Evolutionary conservation across 2,113 vertebrate genomes (phyloP).

Genomic region (Psilopogon haemacephalus): DNA sequence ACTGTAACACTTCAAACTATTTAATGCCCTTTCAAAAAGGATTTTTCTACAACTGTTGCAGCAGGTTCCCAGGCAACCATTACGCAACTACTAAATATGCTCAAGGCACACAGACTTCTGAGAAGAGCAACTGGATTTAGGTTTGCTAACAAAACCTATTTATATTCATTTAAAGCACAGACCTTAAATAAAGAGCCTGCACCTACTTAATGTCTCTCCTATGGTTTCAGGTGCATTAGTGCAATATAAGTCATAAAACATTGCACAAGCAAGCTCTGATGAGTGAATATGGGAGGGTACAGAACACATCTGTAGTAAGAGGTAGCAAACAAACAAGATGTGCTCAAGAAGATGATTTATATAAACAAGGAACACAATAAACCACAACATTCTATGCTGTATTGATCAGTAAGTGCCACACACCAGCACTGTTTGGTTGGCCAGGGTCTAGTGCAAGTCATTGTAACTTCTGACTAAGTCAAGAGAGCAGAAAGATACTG

Average conservation of each 20-base stretch:
- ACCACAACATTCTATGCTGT: neutral
- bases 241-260: neutral
- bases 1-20: constrained; percentile 31
- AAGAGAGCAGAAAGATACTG: neutral
- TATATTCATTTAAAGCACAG: neutral
- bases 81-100: constrained; percentile 18
- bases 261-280: neutral
- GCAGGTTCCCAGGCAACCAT: constrained; percentile 37
- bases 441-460: neutral
- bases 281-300: neutral
- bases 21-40: constrained; percentile 52
- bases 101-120: constrained; percentile 19
- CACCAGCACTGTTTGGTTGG: neutral
- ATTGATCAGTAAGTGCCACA: neutral
- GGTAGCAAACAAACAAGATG: neutral
- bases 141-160: constrained; percentile 7
- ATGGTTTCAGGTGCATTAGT: neutral
- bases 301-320: neutral
- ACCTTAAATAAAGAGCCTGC: neutral
- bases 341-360: neutral
- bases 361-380: neutral
- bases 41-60: constrained; percentile 52
- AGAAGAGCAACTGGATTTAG: constrained; percentile 20
- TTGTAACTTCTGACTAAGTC: rapidly evolving
- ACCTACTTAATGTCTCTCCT: neutral